Evolutionary conservation across 1,140 invertebrate genomes (phyloP).

Genomic region (Amphibalanus amphitrite): DNA sequence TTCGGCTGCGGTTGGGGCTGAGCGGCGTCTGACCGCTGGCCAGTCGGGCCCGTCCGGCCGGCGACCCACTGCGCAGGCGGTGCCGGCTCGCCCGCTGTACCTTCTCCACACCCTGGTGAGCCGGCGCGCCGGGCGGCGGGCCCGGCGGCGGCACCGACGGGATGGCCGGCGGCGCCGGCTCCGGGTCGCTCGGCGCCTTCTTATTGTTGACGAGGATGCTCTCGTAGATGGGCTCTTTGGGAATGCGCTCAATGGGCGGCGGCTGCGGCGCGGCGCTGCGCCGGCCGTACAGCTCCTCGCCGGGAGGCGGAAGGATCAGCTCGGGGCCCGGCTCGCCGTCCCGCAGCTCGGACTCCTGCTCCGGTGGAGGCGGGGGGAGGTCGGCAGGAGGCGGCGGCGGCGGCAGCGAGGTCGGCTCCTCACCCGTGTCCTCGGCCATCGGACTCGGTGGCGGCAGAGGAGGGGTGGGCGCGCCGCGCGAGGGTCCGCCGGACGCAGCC

Average conservation of each 20-base stretch:
- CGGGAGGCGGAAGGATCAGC: background rate
- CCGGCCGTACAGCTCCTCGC: background rate
- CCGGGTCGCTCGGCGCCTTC: background rate
- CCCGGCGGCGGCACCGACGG: background rate
- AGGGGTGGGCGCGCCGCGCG: constrained; percentile 19
- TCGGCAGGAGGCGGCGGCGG: constrained; percentile 18
- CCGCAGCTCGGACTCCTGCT: no score
- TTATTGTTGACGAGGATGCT: background rate
- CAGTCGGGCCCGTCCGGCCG: background rate
- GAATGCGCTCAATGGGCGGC: background rate
- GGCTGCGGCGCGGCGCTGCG: no score
- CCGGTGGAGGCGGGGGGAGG: background rate
- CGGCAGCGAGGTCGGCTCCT: constrained; percentile 15
- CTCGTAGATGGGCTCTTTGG: constrained; percentile 4
- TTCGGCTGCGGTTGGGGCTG: background rate
- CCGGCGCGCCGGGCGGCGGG: no score
- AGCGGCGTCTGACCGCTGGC: background rate
- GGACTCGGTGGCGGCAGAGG: constrained; percentile 15
- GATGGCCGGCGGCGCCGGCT: background rate
- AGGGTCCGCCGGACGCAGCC: background rate
- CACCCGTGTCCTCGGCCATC: background rate
- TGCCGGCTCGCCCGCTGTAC: background rate
- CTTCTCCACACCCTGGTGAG: background rate
- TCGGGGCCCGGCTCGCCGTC: background rate
- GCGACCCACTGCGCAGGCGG: background rate